Percentiles rank a stretch among this genome's conserved stretches.
These are phyloP conservation scores for Ctenodactylus gundi DNA, from an alignment of 2,113 vertebrate genomes.

Conservation along the genomic window DNA sequence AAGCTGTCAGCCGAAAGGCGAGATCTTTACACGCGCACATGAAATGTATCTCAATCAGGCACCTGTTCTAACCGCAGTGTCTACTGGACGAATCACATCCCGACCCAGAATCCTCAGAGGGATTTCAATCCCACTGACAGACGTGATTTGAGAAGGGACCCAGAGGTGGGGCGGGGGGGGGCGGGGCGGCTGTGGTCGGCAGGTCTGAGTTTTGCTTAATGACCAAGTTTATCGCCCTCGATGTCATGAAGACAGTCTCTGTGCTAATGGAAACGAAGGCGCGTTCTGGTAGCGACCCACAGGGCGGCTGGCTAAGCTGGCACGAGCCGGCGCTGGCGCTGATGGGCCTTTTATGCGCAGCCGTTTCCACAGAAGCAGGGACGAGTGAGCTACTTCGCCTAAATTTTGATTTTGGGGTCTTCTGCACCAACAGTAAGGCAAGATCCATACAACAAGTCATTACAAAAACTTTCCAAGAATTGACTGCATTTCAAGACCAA, in stretches of 20 bases:
- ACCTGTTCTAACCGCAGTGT: slow-evolving; percentile 36
- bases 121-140: slow-evolving; percentile 31
- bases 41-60: slow-evolving; percentile 21
- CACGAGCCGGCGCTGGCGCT: slow-evolving; percentile 45
- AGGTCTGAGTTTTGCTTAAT: slow-evolving; percentile 23
- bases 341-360: slow-evolving; percentile 47
- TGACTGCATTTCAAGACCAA: slow-evolving; percentile 53
- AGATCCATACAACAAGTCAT: slow-evolving; percentile 68
- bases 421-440: slow-evolving; percentile 61
- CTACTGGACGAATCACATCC: slow-evolving; percentile 12
- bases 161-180: neutral
- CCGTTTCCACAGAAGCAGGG: slow-evolving; percentile 51
- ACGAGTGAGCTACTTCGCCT: slow-evolving; percentile 53
- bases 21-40: slow-evolving; percentile 21
- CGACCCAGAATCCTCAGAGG: slow-evolving; percentile 3
- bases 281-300: neutral
- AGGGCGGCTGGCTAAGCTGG: slow-evolving; percentile 59
- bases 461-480: slow-evolving; percentile 45
- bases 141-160: neutral
- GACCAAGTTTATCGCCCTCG: slow-evolving; percentile 7
- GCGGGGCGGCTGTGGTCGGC: neutral
- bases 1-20: neutral
- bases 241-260: slow-evolving; percentile 28
- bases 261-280: slow-evolving; percentile 39
- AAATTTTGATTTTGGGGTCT: slow-evolving; percentile 59